Base-by-base conservation (phyloP, 2,888 invertebrate genomes). In the Pyrrhia umbra region DNA sequence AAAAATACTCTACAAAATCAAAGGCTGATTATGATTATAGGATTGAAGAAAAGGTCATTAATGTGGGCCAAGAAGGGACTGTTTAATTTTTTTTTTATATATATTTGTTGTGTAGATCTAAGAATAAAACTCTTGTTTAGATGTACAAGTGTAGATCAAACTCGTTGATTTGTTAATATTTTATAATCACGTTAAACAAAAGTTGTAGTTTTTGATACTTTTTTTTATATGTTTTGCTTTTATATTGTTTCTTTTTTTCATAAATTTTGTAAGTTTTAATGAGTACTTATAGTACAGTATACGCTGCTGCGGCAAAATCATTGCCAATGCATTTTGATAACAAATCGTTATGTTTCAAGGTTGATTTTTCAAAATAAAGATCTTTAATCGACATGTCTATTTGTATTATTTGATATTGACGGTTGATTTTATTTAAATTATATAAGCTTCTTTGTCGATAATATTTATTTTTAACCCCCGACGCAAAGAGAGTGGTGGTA, bases 331-430 rank as follows among this genome's bases (percentile, higher is more conserved):
- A 58, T 50, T 68, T 64, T 62, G 57, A 71, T 71, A 65, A 46
- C 51, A 55, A 66, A 55, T 56, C 61, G 59, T 77, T 79, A 21
- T 65, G 50, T 71, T 57, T 63, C 71, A 72, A 68, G 60, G 77
- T 81, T 84, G 77, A 85, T 85, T 82, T 71, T 43, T 64, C 15
- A 69, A 74, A 82, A 75, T 63, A 67, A 68, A 77, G 20, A 39
- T 43, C 9, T 67, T 13, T 6, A 55, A 58, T 62, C 25, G 4
- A 45, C 2, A 16, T 0, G 2, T 39, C 37, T 30, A 0, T 16
- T 18, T 40, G 10, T 63, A 49, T 74, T 40, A 39, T 15, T 58
- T n/a, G 2, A 21, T 30, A 39, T 34, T 13, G 13, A 13, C 13
- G 13, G n/a, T n/a, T n/a, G n/a, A n/a, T n/a, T n/a, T n/a, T n/a